phyloP scores from a whole-genome alignment of 2,113 vertebrate genomes.

The Pedetes capensis region DNA sequence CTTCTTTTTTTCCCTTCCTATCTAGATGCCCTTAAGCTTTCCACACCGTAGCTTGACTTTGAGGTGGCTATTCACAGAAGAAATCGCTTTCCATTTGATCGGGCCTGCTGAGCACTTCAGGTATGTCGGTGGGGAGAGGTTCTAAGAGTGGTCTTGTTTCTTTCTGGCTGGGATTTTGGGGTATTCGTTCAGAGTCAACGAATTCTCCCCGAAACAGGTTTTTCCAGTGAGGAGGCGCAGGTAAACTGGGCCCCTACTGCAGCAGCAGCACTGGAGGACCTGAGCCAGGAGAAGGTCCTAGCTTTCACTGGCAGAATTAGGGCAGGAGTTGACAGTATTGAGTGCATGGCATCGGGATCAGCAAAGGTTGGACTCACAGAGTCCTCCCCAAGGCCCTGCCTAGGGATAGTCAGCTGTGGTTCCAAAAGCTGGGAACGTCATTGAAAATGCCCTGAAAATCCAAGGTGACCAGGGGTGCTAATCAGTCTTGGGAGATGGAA shows the following conservation, averaged over 20 bases:
- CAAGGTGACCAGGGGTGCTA: background rate
- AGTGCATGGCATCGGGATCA: fast-evolving
- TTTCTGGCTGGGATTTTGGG: background rate
- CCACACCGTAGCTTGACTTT: constrained; percentile 21
- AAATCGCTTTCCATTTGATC: constrained; percentile 17
- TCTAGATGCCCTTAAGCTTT: constrained; percentile 34
- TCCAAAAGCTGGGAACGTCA: background rate
- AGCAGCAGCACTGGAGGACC: background rate
- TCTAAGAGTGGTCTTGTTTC: background rate
- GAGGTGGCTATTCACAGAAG: constrained; percentile 33
- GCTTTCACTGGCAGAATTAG: fast-evolving
- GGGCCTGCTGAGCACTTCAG: constrained; percentile 46
- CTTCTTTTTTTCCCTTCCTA: background rate
- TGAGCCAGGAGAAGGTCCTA: background rate
- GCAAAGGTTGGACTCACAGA: background rate
- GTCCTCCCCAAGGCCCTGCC: background rate
- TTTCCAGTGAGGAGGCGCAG: background rate
- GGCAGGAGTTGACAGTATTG: too few relatives aligned
- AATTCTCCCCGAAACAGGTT: constrained; percentile 10
- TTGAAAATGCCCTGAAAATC: background rate
- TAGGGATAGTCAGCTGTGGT: background rate
- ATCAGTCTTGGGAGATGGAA: background rate
- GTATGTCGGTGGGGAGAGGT: constrained; percentile 58
- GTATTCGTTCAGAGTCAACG: constrained; percentile 55
- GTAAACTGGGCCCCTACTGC: background rate